Base-by-base conservation (phyloP, 2,113 vertebrate genomes). In the Callipepla squamata region DNA sequence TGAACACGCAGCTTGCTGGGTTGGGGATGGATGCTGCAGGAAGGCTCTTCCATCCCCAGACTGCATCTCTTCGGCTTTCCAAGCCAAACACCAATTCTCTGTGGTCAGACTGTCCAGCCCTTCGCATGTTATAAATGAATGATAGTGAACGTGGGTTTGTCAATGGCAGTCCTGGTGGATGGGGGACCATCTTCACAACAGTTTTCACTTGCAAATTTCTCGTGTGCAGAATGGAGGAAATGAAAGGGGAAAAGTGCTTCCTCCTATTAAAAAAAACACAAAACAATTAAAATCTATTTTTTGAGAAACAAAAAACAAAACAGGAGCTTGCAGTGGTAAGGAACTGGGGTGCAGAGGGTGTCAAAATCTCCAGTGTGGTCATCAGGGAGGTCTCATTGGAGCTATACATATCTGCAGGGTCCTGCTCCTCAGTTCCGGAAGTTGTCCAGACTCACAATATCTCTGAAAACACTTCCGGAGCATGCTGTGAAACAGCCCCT, bases 1-100 rank as follows among this genome's bases (percentile, higher is more conserved):
- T 6, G 13, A 5, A 42, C 11, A 2, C 0, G 1, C 14, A 1
- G 0, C 22, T 38, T 61, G 36, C 38, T 67, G 4, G 6, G 21
- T 21, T 15, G 53, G 3, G 13, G n/a, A 7, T 6, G 34, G 68
- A 21, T 8, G 44, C 74, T 45, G n/a, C 40, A 4, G 36, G 25
- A 22, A 40, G 74, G 59, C 9, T 68, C 13, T 55, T 25, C 78
- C 36, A 21, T 20, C 30, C 30, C 57, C 53, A 14, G 6, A 28
- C 34, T 51, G 47, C 19, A 7, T 22, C 25, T 19, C 2, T 2
- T 38, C 30, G 4, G 47, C 47, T 23, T 73, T 22, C 63, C 75
- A 53, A 12, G 36, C 26, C 57, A 3, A 2, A 21, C 1, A 4
- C 57, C 32, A 23, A 8, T 18, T 13, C 51, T 15, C 30, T 13